Percentiles rank a stretch among this genome's conserved stretches.
These are phyloP conservation scores for Vollenhovia emeryi DNA, from an alignment of 1,140 invertebrate species.

Conservation along the genomic window DNA sequence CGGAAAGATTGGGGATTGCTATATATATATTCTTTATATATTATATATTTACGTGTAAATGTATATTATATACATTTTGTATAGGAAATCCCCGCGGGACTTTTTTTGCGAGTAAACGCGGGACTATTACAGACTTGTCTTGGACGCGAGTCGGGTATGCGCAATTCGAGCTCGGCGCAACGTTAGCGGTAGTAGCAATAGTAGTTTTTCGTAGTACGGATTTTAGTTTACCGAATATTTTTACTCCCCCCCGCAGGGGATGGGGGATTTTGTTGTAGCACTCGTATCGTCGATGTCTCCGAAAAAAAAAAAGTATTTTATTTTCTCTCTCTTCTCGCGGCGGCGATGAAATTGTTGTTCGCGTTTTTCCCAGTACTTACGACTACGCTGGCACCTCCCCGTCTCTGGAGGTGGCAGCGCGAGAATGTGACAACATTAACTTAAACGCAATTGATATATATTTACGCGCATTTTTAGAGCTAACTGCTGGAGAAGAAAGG, in stretches of 20 bases:
- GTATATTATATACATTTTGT: background rate
- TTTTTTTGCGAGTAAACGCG: slow-evolving; percentile 2
- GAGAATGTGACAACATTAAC: slow-evolving; percentile 35
- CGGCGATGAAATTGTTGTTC: slow-evolving; percentile 28
- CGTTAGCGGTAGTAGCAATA: background rate
- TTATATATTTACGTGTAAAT: background rate
- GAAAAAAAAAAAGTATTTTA: slow-evolving; percentile 45
- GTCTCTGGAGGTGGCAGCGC: slow-evolving; percentile 40
- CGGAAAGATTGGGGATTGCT: background rate
- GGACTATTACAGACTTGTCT: slow-evolving; percentile 5
- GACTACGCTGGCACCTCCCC: slow-evolving; percentile 28
- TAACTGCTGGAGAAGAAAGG: background rate
- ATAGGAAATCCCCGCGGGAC: background rate
- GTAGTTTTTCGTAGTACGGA: slow-evolving; percentile 24
- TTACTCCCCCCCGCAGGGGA: background rate
- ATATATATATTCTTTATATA: slow-evolving; percentile 6
- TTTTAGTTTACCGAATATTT: slow-evolving; percentile 8
- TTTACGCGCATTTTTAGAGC: slow-evolving; percentile 26
- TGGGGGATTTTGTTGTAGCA: background rate
- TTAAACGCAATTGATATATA: slow-evolving; percentile 10
- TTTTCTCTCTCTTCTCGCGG: slow-evolving; percentile 56
- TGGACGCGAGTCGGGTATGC: slow-evolving; percentile 10
- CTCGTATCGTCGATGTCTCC: background rate
- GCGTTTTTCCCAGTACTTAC: slow-evolving; percentile 55
- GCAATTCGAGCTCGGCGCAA: slow-evolving; percentile 24